Evolutionary conservation across 2,113 vertebrate species (phyloP).

Genomic region (Tringa solitaria): DNA sequence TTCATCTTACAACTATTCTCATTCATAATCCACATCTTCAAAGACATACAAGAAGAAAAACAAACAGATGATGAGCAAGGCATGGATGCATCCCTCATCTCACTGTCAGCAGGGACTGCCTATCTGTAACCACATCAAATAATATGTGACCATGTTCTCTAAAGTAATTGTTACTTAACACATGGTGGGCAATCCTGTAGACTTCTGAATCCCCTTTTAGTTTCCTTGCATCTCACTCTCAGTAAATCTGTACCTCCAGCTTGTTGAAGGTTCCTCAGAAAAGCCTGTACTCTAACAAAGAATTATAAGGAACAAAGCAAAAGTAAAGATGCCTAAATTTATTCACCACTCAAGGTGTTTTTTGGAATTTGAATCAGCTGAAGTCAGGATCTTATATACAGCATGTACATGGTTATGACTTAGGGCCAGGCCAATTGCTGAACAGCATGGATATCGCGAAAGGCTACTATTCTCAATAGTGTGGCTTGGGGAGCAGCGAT

Average conservation of each 20-base stretch:
- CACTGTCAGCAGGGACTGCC: not conserved
- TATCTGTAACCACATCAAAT: constrained; percentile 39
- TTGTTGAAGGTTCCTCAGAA: not conserved
- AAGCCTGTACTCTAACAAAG: not conserved
- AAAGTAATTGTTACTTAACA: not conserved
- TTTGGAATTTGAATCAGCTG: not conserved
- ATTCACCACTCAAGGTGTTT: not conserved
- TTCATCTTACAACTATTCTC: not conserved
- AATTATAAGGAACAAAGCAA: not conserved
- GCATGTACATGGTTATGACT: not conserved
- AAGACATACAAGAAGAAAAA: not conserved
- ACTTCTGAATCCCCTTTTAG: not conserved
- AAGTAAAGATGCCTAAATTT: not conserved
- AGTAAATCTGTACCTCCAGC: not conserved
- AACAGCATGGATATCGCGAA: not conserved
- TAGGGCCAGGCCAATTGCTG: not conserved
- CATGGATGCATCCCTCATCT: not conserved
- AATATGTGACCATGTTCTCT: not conserved
- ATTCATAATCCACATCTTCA: not conserved
- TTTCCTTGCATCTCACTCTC: not conserved
- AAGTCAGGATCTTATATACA: not conserved
- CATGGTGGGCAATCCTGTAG: not conserved
- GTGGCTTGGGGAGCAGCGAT: not conserved
- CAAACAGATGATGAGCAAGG: not conserved
- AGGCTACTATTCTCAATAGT: not conserved